Evolutionary conservation across 2,113 vertebrate species (phyloP).

Genomic region (Chloebia gouldiae): DNA sequence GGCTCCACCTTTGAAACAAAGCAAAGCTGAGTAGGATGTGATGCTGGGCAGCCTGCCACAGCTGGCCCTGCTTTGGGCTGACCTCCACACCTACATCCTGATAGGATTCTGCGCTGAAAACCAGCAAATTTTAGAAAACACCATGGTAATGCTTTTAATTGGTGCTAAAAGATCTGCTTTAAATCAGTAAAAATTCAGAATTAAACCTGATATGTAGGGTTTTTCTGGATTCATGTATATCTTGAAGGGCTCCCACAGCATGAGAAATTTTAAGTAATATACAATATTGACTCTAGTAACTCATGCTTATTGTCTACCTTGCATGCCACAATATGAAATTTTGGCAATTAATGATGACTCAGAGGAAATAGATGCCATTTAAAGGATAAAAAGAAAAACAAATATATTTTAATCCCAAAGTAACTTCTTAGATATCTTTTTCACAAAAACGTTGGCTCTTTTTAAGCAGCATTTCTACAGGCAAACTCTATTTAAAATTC

Average conservation of each 20-base stretch:
- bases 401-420: background rate
- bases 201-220: background rate
- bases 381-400: background rate
- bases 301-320: background rate
- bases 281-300: background rate
- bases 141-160: accelerated
- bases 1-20: background rate
- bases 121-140: background rate
- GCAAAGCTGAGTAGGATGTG: background rate
- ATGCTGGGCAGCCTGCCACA: background rate
- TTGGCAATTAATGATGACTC: background rate
- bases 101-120: background rate
- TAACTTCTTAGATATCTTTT: background rate
- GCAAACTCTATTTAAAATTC: background rate
- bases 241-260: background rate
- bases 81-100: background rate
- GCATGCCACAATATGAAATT: background rate
- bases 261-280: background rate
- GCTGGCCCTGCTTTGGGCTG: background rate
- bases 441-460: background rate
- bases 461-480: background rate
- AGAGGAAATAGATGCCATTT: background rate
- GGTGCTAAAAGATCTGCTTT: background rate
- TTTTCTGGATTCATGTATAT: background rate
- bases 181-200: background rate